A percentile compares a stretch with the other conserved stretches of the same genome.
Evolutionary conservation across 2,888 invertebrate species (phyloP).

Genomic region (Drosophila nr. fundita): DNA sequence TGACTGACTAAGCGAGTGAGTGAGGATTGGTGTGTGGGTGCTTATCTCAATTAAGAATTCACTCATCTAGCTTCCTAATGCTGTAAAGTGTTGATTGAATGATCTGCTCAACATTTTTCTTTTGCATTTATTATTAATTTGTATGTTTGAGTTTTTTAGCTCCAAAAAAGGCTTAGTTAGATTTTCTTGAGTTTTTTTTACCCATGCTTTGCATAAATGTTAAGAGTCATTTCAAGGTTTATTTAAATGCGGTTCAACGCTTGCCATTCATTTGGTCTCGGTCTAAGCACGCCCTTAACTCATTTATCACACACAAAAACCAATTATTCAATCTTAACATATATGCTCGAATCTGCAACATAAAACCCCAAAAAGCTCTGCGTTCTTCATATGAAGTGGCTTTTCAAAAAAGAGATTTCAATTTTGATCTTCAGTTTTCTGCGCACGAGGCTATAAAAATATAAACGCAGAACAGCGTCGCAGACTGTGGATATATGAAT

Average conservation of each 20-base stretch:
- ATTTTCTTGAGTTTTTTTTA: conserved; percentile 15
- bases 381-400: conserved; percentile 8
- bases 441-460: conserved; percentile 25
- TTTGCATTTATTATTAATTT: conserved; percentile 42
- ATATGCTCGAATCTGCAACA: not conserved
- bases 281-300: conserved; percentile 48
- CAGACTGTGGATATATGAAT: conserved; percentile 26
- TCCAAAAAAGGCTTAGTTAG: conserved; percentile 8
- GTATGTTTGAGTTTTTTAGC: conserved; percentile 25
- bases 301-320: conserved; percentile 56
- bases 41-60: conserved; percentile 65
- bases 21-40: conserved; percentile 51
- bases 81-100: conserved; percentile 49
- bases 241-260: conserved; percentile 27
- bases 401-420: conserved; percentile 5
- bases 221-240: conserved; percentile 36
- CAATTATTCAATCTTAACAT: conserved; percentile 4
- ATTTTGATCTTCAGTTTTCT: conserved; percentile 9
- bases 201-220: conserved; percentile 33
- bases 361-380: not conserved
- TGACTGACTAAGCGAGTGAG: conserved; percentile 34
- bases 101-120: conserved; percentile 35
- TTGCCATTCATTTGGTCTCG: conserved; percentile 20
- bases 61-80: conserved; percentile 51
- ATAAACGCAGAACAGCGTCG: conserved; percentile 3